These are phyloP conservation scores for Meda fulgida DNA, from an alignment of 2,797 vertebrate genomes.

Conservation along the genomic window DNA sequence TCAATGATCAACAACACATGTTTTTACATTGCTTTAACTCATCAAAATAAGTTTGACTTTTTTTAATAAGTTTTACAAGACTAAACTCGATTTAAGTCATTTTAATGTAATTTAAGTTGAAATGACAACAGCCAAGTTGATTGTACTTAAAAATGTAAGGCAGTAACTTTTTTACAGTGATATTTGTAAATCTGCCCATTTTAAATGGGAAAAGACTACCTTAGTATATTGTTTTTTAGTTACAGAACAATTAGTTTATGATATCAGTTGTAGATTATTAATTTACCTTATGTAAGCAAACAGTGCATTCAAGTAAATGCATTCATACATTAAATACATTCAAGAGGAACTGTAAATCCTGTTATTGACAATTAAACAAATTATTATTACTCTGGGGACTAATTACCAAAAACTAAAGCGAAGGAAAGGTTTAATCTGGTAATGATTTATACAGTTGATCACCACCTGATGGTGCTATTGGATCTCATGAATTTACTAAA, in stretches of 20 bases:
- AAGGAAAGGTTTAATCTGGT: not conserved
- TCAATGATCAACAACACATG: too few relatives aligned
- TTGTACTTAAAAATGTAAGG: too few relatives aligned
- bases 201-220: too few relatives aligned
- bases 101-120: too few relatives aligned
- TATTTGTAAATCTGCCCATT: too few relatives aligned
- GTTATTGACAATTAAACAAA: not conserved
- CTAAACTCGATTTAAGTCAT: too few relatives aligned
- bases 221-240: not conserved
- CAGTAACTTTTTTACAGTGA: too few relatives aligned
- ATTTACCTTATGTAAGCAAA: not conserved
- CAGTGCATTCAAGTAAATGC: not conserved
- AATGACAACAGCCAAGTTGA: too few relatives aligned
- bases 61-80: too few relatives aligned
- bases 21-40: too few relatives aligned
- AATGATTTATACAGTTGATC: not conserved
- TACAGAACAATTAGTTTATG: not conserved
- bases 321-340: not conserved
- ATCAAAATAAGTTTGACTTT: too few relatives aligned
- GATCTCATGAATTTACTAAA: not conserved
- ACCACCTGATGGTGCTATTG: slow-evolving; percentile 37
- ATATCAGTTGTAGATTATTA: not conserved
- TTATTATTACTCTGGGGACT: not conserved
- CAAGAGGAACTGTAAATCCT: not conserved
- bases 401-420: not conserved